Percentiles rank a stretch among this genome's conserved stretches.
phyloP scores from a whole-genome alignment of 2,888 invertebrate genomes.

The Cephus pygmeus region DNA sequence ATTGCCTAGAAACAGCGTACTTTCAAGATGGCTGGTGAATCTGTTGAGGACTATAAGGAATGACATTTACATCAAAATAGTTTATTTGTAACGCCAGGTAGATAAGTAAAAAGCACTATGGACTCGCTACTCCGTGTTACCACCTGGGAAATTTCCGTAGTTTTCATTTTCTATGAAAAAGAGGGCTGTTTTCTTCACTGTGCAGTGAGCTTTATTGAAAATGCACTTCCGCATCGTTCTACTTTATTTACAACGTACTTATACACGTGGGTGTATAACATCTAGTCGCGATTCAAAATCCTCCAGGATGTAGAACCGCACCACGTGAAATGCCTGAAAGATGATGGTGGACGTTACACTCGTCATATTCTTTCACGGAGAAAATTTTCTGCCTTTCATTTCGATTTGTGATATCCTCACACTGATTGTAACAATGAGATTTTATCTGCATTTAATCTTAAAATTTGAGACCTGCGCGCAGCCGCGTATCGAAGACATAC shows the following conservation, averaged over 20 bases:
- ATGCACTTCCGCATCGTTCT: constrained; percentile 9
- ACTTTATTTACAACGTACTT: not conserved
- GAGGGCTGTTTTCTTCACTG: not conserved
- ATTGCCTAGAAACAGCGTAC: too few relatives aligned
- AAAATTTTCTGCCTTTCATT: not conserved
- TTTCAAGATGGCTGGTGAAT: too few relatives aligned
- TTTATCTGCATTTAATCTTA: not conserved
- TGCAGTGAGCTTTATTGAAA: constrained; percentile 26
- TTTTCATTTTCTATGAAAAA: constrained; percentile 28
- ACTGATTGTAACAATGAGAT: not conserved
- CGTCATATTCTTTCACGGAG: constrained; percentile 8
- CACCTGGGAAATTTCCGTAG: constrained; percentile 43
- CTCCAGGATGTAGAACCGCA: not conserved
- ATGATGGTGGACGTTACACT: not conserved
- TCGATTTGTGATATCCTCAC: not conserved
- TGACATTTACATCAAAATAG: constrained; percentile 22
- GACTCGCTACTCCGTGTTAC: constrained; percentile 13
- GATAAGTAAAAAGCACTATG: constrained; percentile 5
- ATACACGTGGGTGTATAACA: not conserved
- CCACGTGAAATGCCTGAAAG: not conserved
- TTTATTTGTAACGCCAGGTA: not conserved
- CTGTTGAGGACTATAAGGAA: not conserved
- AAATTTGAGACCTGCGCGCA: constrained; percentile 14
- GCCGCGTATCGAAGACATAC: constrained; percentile 15
- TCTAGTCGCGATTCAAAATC: not conserved